Base-by-base conservation (phyloP, 2,888 invertebrate species). In the Drosophila lacicola region DNA sequence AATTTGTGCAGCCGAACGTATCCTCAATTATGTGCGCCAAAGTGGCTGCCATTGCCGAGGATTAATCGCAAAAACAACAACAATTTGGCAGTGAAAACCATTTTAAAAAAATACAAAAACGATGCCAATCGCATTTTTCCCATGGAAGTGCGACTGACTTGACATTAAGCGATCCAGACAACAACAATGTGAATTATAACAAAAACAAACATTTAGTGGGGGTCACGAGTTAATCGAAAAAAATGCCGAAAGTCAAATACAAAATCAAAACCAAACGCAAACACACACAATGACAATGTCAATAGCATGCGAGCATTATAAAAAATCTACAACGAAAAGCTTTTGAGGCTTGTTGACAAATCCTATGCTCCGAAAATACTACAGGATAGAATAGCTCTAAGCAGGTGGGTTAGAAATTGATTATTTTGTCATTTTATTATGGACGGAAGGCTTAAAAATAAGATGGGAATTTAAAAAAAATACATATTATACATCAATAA, bases 1-100 rank as follows among this genome's bases (percentile, higher is more conserved):
- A 89, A 87, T 87, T 87, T 87, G 87, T 80, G 89, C 89, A 88
- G 53, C 72, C 74, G 76, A 83, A 85, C 74, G 89, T 80, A 89
- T 87, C 87, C 87, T 82, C 89, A 87, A 87, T 87, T 87, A 89
- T 87, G 80, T 87, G 81, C 80, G 76, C 82, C 80, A 81, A 88
- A 82, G 78, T 83, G 83, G 75, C 86, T 60, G 50, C 66, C 77
- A 70, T 71, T 63, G 85, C 71, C 67, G 71, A 21, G 79, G 77
- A 86, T 88, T 86, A 86, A 88, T 88, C 75, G 80, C 76, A 73
- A 81, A 73, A 78, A 66, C 60, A 78, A 68, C 77, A 75, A 75
- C 79, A 88, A 74, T 74, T 85, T 73, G 78, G 79, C 67, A 70
- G 29, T 29, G 29, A 29, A 29, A 29, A 70, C 53, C 80, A 61